A percentile compares a stretch with the other conserved stretches of the same genome.
These are phyloP conservation scores for Acrossocheilus wenchowensis DNA, from an alignment of 2,797 vertebrate genomes.

Conservation along the genomic window DNA sequence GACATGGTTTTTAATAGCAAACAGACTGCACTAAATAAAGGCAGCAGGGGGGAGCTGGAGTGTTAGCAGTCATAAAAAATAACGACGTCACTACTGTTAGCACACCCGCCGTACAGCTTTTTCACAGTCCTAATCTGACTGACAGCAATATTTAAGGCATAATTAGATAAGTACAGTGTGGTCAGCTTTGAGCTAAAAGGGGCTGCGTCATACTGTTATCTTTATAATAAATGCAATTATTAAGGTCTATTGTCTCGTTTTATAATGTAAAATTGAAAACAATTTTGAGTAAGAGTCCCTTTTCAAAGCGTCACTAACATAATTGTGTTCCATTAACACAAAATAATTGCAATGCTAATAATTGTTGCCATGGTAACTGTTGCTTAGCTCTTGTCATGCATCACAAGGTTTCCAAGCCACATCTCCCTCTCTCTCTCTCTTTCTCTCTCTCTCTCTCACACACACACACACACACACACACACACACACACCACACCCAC, in stretches of 20 bases:
- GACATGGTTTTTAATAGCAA: conserved; percentile 69
- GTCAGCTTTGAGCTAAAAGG: conserved; percentile 15
- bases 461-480: too few species aligned
- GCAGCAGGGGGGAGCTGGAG: conserved; percentile 57
- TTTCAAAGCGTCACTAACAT: not conserved
- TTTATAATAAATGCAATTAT: conserved; percentile 8
- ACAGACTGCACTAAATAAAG: conserved; percentile 66
- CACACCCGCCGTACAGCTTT: conserved; percentile 25
- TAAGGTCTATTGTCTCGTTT: not conserved
- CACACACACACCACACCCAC: too few species aligned
- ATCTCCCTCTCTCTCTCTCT: not conserved
- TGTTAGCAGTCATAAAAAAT: conserved; percentile 55
- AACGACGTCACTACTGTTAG: conserved; percentile 57
- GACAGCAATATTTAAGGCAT: conserved; percentile 9
- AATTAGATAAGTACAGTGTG: conserved; percentile 34
- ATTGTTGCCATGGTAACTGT: conserved; percentile 50
- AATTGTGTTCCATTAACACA: conserved; percentile 10
- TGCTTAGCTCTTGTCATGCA: conserved; percentile 42
- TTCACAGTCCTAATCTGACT: conserved; percentile 24
- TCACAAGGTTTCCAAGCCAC: conserved; percentile 38
- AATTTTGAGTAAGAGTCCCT: not conserved
- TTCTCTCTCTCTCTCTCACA: too few species aligned
- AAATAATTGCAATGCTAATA: conserved; percentile 25
- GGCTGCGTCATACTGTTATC: not conserved
- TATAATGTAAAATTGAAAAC: conserved; percentile 4